A percentile compares a stretch with the other conserved stretches of the same genome.
phyloP scores from a whole-genome alignment of 2,888 invertebrate genomes.

The Ganaspis brasiliensis region DNA sequence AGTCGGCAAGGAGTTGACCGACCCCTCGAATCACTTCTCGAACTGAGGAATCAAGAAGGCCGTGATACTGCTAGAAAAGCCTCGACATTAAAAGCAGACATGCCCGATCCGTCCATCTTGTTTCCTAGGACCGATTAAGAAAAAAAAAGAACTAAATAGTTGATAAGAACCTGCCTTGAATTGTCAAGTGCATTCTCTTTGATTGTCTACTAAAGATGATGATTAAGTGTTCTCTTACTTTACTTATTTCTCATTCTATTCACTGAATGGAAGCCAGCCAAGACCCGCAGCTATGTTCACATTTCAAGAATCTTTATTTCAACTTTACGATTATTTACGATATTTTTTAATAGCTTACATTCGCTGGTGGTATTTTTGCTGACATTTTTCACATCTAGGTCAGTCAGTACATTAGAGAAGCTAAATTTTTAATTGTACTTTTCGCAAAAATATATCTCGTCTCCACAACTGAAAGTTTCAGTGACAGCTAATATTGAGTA shows the following conservation, averaged over 20 bases:
- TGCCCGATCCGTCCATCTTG: constrained; percentile 47
- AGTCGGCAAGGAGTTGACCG: constrained; percentile 57
- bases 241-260: constrained; percentile 34
- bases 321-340: constrained; percentile 6
- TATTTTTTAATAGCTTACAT: neutral
- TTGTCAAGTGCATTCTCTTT: constrained; percentile 38
- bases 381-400: too few relatives aligned
- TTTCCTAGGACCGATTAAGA: constrained; percentile 30
- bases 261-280: constrained; percentile 37
- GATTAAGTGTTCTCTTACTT: constrained; percentile 37
- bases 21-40: constrained; percentile 58
- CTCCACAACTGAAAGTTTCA: neutral
- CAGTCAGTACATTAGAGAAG: too few relatives aligned
- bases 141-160: constrained; percentile 21
- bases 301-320: constrained; percentile 10
- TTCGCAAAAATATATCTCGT: neutral
- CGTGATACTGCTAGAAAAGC: constrained; percentile 57
- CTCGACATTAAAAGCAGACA: constrained; percentile 64
- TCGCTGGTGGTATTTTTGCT: too few relatives aligned
- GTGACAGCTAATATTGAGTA: neutral
- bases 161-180: constrained; percentile 35
- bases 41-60: constrained; percentile 57
- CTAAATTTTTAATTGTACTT: too few relatives aligned
- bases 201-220: constrained; percentile 41
- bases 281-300: constrained; percentile 11